Evolutionary conservation across 2,113 vertebrate species (phyloP).

Genomic region (Catharus minimus): DNA sequence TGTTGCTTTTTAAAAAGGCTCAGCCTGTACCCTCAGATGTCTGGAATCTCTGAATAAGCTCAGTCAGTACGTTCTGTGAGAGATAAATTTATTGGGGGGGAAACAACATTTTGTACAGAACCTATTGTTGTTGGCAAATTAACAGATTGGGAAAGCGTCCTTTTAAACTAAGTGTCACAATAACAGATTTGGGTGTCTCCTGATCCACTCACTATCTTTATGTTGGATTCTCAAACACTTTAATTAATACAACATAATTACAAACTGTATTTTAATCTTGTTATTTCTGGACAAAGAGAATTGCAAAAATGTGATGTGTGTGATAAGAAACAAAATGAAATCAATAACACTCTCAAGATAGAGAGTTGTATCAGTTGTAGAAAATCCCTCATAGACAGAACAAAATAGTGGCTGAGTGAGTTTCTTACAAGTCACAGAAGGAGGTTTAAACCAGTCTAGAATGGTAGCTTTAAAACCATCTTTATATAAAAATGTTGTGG

Average conservation of each 20-base stretch:
- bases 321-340: conserved; percentile 17
- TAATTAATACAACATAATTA: conserved; percentile 31
- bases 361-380: neutral
- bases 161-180: neutral
- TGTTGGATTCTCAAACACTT: neutral
- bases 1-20: neutral
- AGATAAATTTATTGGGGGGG: neutral
- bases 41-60: neutral
- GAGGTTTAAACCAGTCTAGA: neutral
- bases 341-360: neutral
- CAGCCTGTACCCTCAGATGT: neutral
- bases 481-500: neutral
- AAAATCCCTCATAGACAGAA: neutral
- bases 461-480: neutral
- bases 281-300: conserved; percentile 30
- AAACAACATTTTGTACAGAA: conserved; percentile 9
- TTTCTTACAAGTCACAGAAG: neutral
- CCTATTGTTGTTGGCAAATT: conserved; percentile 24
- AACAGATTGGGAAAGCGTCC: neutral
- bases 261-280: conserved; percentile 26
- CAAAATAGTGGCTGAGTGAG: neutral
- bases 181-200: conserved; percentile 26
- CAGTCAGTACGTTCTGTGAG: neutral
- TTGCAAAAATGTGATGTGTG: neutral
- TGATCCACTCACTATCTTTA: neutral